Percentiles rank a stretch among this genome's conserved stretches.
These are phyloP conservation scores for Macropus fuliginosus DNA, from an alignment of 2,797 vertebrate species.

Conservation along the genomic window DNA sequence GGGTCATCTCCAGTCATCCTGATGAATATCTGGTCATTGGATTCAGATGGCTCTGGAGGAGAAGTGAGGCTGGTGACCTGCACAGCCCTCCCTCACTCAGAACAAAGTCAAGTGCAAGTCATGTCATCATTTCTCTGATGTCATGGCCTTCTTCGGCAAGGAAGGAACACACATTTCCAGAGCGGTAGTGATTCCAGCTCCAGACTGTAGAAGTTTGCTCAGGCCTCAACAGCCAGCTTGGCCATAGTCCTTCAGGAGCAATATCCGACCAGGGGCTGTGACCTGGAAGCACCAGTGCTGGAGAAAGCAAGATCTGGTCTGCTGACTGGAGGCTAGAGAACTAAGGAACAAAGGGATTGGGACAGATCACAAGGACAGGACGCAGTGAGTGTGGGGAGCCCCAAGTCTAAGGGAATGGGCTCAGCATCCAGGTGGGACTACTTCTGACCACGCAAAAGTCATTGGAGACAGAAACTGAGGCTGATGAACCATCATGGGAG, in stretches of 20 bases:
- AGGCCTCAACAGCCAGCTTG: not conserved
- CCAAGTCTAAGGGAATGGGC: not conserved
- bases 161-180: too few relatives aligned
- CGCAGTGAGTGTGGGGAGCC: not conserved
- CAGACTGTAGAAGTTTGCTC: not conserved
- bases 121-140: too few relatives aligned
- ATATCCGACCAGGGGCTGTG: not conserved
- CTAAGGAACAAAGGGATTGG: not conserved
- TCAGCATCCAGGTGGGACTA: not conserved
- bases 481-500: not conserved
- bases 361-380: not conserved
- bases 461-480: too few relatives aligned
- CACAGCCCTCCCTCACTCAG: too few relatives aligned
- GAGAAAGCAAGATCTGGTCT: not conserved
- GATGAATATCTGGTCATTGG: too few relatives aligned
- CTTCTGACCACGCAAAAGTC: not conserved
- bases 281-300: not conserved
- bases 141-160: too few relatives aligned
- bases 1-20: too few relatives aligned
- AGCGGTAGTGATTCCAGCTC: not conserved
- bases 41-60: too few relatives aligned
- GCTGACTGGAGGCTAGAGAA: not conserved
- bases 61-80: too few relatives aligned
- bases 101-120: too few relatives aligned
- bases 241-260: not conserved